These are phyloP conservation scores for Stomorhina lunata DNA, from an alignment of 2,888 invertebrate genomes.

Conservation along the genomic window DNA sequence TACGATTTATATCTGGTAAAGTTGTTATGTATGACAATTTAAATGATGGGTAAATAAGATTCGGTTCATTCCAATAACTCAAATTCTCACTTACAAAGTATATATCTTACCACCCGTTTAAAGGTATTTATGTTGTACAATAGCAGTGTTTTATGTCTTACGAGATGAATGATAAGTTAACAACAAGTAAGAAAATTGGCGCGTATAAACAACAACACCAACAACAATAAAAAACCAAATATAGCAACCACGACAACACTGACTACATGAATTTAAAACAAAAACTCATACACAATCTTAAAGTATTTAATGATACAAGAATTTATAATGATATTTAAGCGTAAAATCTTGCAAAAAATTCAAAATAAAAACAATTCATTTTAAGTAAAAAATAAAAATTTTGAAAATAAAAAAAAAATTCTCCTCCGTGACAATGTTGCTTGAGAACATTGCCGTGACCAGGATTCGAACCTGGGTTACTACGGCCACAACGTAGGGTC, in stretches of 20 bases:
- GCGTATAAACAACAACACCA: constrained; percentile 54
- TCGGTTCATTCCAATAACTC: no score
- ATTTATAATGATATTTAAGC: constrained; percentile 49
- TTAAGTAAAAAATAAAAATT: neutral
- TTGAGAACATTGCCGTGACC: constrained; percentile 72
- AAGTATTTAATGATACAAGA: constrained; percentile 51
- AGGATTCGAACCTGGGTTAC: constrained; percentile 80
- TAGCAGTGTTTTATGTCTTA: constrained; percentile 43
- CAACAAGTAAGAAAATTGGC: constrained; percentile 65
- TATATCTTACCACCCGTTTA: neutral
- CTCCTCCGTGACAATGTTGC: constrained; percentile 65
- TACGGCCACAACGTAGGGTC: constrained; percentile 80
- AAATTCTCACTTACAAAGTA: no score
- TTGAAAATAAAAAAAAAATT: constrained; percentile 35
- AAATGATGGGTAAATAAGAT: no score
- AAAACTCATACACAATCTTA: constrained; percentile 26
- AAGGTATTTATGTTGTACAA: constrained; percentile 2
- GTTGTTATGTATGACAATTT: no score
- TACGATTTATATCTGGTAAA: no score
- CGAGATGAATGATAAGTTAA: constrained; percentile 66
- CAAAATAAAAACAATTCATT: neutral
- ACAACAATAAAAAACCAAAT: constrained; percentile 28
- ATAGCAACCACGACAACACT: constrained; percentile 17
- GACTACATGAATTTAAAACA: constrained; percentile 35
- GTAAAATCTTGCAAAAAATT: constrained; percentile 23